These are phyloP conservation scores for Mus spicilegus DNA, from an alignment of 2,113 vertebrate species.

Conservation along the genomic window DNA sequence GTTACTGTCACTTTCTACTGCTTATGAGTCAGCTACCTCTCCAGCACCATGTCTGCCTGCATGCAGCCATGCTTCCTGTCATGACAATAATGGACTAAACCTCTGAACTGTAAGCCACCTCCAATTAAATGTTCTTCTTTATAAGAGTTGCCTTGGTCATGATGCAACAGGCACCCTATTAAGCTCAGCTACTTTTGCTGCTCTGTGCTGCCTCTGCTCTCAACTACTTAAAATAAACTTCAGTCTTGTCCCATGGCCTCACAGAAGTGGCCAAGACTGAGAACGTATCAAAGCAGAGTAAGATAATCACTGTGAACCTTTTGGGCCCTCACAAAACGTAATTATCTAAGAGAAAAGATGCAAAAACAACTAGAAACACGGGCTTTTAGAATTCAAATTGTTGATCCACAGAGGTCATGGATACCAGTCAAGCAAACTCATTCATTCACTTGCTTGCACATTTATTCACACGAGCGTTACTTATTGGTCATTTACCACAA, in stretches of 20 bases:
- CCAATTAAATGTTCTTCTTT: neutral
- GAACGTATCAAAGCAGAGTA: neutral
- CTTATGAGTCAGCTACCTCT: neutral
- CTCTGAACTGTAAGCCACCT: neutral
- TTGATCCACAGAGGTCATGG: neutral
- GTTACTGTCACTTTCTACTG: neutral
- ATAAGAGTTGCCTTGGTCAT: neutral
- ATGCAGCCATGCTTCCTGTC: neutral
- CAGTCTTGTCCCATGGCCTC: neutral
- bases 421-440: neutral
- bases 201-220: neutral
- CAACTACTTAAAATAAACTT: neutral
- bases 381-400: constrained; percentile 44
- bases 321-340: neutral
- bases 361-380: neutral
- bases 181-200: neutral
- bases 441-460: neutral
- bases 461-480: neutral
- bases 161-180: neutral
- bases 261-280: neutral
- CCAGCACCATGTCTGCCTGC: neutral
- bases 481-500: neutral
- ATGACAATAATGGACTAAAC: neutral
- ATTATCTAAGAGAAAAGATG: neutral
- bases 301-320: neutral